A percentile compares a stretch with the other conserved stretches of the same genome.
Evolutionary conservation across 2,797 vertebrate species (phyloP).

Genomic region (Clarias platycephalus): DNA sequence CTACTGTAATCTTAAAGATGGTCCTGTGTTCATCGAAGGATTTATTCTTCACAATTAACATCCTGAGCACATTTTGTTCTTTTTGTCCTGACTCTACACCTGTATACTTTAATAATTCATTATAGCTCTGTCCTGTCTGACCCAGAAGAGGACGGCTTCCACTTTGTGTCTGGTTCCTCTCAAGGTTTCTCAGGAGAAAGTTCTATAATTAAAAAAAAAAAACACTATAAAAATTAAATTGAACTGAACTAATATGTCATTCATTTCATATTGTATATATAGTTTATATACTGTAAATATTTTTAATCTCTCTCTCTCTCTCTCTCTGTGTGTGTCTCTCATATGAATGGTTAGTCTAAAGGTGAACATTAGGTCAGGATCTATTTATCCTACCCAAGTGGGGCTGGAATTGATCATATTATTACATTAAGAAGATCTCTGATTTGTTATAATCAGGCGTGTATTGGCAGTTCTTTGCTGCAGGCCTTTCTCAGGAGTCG

Average conservation of each 20-base stretch:
- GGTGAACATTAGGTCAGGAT: slow-evolving; percentile 92
- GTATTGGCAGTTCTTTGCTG: slow-evolving; percentile 94
- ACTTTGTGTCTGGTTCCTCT: neutral
- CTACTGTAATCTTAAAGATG: neutral
- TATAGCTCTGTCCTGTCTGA: neutral
- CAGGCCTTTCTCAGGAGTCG: slow-evolving; percentile 89
- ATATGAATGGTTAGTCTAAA: slow-evolving; percentile 87
- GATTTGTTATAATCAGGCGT: slow-evolving; percentile 97
- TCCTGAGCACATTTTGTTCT: neutral
- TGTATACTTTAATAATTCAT: neutral
- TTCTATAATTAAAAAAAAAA: neutral
- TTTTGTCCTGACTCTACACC: neutral
- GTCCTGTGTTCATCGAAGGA: neutral
- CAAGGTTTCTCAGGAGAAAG: neutral
- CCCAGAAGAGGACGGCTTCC: neutral
- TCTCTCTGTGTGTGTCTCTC: neutral
- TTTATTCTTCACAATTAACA: neutral
- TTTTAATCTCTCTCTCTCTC: neutral
- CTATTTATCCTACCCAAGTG: slow-evolving; percentile 97
- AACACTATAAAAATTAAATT: neutral
- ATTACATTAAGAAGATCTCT: slow-evolving; percentile 91
- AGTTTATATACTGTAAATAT: too few species aligned
- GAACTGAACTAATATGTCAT: neutral
- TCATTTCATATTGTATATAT: neutral
- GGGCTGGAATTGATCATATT: slow-evolving; percentile 99